phyloP scores from a whole-genome alignment of 1,140 invertebrate species.

The Nilaparvata lugens region DNA sequence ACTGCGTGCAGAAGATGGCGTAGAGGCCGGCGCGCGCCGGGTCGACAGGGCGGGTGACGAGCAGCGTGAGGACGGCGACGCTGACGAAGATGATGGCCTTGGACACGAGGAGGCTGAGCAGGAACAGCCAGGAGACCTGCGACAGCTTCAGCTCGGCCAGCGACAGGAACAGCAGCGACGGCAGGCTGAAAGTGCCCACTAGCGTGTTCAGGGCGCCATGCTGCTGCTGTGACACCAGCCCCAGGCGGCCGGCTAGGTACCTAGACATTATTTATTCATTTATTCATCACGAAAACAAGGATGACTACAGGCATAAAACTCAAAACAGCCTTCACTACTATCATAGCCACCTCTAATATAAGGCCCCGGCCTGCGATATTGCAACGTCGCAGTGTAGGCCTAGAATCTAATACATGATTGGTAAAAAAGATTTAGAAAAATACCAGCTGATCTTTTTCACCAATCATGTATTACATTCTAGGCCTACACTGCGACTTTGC shows the following conservation, averaged over 20 bases:
- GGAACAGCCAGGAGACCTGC: slow-evolving; percentile 81
- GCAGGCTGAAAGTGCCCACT: slow-evolving; percentile 87
- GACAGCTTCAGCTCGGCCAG: slow-evolving; percentile 76
- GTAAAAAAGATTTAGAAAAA: too few species aligned
- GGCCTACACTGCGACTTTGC: too few species aligned
- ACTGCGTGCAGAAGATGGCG: slow-evolving; percentile 93
- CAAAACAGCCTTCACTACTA: slow-evolving; percentile 9
- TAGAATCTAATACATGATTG: too few species aligned
- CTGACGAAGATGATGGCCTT: slow-evolving; percentile 79
- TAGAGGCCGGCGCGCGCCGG: slow-evolving; percentile 79
- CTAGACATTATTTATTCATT: slow-evolving; percentile 49
- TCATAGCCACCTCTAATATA: too few species aligned
- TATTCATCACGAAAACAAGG: not conserved
- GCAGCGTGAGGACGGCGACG: slow-evolving; percentile 67
- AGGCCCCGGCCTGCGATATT: too few species aligned
- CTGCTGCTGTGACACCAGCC: slow-evolving; percentile 73
- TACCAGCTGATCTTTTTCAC: too few species aligned
- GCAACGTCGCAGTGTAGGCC: too few species aligned
- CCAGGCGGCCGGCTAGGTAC: slow-evolving; percentile 78
- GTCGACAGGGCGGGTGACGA: slow-evolving; percentile 70
- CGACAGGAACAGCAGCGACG: slow-evolving; percentile 84
- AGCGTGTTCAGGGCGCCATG: slow-evolving; percentile 88
- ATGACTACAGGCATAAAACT: not conserved
- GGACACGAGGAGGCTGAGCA: slow-evolving; percentile 73
- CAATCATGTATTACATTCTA: too few species aligned